These are phyloP conservation scores for Drosophila longiperda DNA, from an alignment of 2,888 invertebrate genomes.

Conservation along the genomic window DNA sequence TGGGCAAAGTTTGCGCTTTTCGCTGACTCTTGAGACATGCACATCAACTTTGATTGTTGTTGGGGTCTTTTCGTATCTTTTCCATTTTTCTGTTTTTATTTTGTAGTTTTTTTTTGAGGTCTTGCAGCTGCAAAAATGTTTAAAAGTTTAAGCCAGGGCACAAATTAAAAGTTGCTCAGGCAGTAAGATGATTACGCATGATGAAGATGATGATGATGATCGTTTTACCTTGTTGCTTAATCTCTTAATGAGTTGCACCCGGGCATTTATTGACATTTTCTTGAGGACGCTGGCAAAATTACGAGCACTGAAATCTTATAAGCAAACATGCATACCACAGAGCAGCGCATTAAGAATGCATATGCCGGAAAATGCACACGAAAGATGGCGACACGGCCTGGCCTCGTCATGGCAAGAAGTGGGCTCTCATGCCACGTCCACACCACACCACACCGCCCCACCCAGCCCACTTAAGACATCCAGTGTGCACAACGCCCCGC, in stretches of 20 bases:
- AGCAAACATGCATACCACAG: slow-evolving; percentile 46
- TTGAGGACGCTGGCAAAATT: slow-evolving; percentile 44
- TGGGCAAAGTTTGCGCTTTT: slow-evolving; percentile 45
- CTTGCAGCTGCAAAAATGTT: slow-evolving; percentile 33
- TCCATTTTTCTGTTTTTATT: neutral
- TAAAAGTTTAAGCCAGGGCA: slow-evolving; percentile 23
- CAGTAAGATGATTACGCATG: slow-evolving; percentile 21
- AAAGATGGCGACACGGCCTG: slow-evolving; percentile 37
- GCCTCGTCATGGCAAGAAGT: slow-evolving; percentile 21
- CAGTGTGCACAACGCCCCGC: neutral
- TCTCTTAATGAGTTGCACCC: slow-evolving; percentile 75
- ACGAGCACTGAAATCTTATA: slow-evolving; percentile 61
- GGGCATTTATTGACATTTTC: slow-evolving; percentile 73
- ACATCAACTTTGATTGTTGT: slow-evolving; percentile 50
- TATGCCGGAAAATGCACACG: slow-evolving; percentile 71
- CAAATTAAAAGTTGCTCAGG: slow-evolving; percentile 51
- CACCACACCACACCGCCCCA: neutral
- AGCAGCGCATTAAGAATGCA: slow-evolving; percentile 65
- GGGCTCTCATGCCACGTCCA: slow-evolving; percentile 8
- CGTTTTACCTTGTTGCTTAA: slow-evolving; percentile 61
- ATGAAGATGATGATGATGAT: slow-evolving; percentile 27
- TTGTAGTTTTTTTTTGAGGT: slow-evolving; percentile 17
- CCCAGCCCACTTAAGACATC: neutral
- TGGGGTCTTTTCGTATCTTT: neutral
- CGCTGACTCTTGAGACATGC: slow-evolving; percentile 46